Percentiles rank a stretch among this genome's conserved stretches.
Conservation (phyloP, 2,888 invertebrate genomes). For the Agrilus mali region DNA sequence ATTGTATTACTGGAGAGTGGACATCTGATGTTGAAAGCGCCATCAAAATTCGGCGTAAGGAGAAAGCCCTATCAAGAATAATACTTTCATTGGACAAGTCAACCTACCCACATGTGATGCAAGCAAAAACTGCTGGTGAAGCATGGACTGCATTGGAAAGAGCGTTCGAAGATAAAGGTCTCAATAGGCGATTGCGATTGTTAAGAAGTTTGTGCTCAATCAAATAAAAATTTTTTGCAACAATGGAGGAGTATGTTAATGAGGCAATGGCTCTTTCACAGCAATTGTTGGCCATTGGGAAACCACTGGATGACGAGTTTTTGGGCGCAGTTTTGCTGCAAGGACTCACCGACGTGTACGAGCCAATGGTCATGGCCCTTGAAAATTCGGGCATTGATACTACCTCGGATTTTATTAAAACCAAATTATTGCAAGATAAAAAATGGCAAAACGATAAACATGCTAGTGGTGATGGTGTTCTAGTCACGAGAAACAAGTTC, state of each 20-base stretch:
- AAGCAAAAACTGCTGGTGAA: not conserved
- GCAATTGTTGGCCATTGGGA: slow-evolving; percentile 10
- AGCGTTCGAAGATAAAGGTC: slow-evolving; percentile 15
- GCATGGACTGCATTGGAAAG: slow-evolving; percentile 13
- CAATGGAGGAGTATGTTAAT: slow-evolving; percentile 15
- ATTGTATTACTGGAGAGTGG: too few relatives aligned
- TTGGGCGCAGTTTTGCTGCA: slow-evolving; percentile 13
- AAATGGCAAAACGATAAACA: not conserved
- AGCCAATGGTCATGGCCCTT: slow-evolving; percentile 11
- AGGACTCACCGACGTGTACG: slow-evolving; percentile 9
- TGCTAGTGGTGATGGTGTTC: not conserved
- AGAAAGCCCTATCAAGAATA: too few relatives aligned
- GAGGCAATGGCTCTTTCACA: slow-evolving; percentile 12
- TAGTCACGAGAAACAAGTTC: not conserved
- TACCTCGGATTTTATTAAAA: slow-evolving; percentile 5
- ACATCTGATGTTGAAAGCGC: too few relatives aligned
- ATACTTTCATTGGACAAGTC: too few relatives aligned
- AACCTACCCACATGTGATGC: too few relatives aligned
- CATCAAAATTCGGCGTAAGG: too few relatives aligned
- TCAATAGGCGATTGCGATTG: slow-evolving; percentile 7
- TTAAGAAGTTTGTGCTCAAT: slow-evolving; percentile 6
- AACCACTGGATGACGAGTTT: slow-evolving; percentile 13
- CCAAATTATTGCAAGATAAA: not conserved
- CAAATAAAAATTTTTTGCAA: slow-evolving; percentile 3
- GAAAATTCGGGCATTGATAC: not conserved